These are phyloP conservation scores for Corythaixoides concolor DNA, from an alignment of 2,113 vertebrate species.

Conservation along the genomic window DNA sequence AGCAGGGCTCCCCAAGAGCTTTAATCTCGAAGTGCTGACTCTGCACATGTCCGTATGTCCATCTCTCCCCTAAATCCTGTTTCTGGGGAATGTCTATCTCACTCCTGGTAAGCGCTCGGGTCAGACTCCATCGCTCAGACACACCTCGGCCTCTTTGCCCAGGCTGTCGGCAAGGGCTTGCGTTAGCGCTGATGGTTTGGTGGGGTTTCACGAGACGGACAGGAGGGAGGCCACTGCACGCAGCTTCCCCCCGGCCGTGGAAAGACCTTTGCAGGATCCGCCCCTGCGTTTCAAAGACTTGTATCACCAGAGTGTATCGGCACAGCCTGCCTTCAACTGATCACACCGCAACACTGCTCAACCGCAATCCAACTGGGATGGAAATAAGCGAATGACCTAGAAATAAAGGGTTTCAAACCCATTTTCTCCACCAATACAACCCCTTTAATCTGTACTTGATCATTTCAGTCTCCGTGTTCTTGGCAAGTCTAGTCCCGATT, in stretches of 20 bases:
- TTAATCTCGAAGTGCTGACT: not conserved
- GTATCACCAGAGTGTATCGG: accelerated
- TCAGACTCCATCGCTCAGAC: not conserved
- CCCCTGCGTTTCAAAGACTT: not conserved
- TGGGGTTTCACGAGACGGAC: not conserved
- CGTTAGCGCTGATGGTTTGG: not conserved
- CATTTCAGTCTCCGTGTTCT: not conserved
- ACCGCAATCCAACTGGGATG: accelerated
- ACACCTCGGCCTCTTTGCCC: not conserved
- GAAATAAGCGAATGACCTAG: not conserved
- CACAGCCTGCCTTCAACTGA: not conserved
- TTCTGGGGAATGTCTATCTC: not conserved
- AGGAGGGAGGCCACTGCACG: not conserved
- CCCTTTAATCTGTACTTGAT: not conserved
- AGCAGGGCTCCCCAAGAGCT: not conserved
- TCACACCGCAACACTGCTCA: not conserved
- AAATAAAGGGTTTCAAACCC: not conserved
- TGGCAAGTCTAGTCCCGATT: not conserved
- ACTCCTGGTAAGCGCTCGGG: not conserved
- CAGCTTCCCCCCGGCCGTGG: not conserved
- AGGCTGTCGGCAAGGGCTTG: not conserved
- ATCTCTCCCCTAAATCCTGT: not conserved
- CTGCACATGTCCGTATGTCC: too few relatives aligned
- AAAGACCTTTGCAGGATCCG: not conserved
- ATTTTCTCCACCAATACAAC: not conserved